phyloP scores from a whole-genome alignment of 2,888 invertebrate species.

The Andrena chrysosceles region DNA sequence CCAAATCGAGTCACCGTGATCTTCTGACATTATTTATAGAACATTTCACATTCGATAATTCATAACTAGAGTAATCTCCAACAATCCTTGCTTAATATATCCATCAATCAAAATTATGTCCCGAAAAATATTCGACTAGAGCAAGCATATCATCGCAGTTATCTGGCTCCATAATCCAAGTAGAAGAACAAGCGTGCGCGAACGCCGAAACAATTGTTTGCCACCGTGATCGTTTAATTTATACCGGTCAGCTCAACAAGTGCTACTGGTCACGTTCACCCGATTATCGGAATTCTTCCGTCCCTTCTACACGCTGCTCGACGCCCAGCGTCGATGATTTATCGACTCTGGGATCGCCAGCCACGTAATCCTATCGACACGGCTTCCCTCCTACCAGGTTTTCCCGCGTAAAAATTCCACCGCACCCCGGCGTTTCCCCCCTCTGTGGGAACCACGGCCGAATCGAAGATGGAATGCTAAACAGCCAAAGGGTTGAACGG shows the following conservation, averaged over 20 bases:
- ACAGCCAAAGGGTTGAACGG: conserved; percentile 83
- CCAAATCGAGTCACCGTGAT: too few species aligned
- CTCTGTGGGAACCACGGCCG: conserved; percentile 63
- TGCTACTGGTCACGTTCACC: conserved; percentile 57
- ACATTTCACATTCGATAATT: too few species aligned
- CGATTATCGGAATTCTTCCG: conserved; percentile 64
- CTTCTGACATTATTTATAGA: too few species aligned
- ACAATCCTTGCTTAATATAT: too few species aligned
- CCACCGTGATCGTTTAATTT: conserved; percentile 45
- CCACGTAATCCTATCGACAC: conserved; percentile 43
- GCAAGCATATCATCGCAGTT: neutral
- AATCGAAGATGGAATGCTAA: conserved; percentile 84
- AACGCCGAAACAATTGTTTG: conserved; percentile 49
- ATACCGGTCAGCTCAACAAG: conserved; percentile 59
- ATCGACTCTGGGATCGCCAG: conserved; percentile 47
- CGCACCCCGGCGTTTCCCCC: conserved; percentile 25
- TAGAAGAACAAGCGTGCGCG: conserved; percentile 13
- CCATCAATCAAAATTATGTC: too few species aligned
- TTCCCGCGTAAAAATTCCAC: conserved; percentile 52
- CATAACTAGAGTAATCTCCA: too few species aligned
- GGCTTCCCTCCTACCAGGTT: conserved; percentile 36
- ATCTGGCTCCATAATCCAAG: neutral
- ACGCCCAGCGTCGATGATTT: conserved; percentile 53
- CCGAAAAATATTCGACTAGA: too few species aligned
- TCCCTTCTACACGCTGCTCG: conserved; percentile 35